A percentile compares a stretch with the other conserved stretches of the same genome.
These are phyloP conservation scores for Aphodius granarius DNA, from an alignment of 2,888 invertebrate species.

Conservation along the genomic window DNA sequence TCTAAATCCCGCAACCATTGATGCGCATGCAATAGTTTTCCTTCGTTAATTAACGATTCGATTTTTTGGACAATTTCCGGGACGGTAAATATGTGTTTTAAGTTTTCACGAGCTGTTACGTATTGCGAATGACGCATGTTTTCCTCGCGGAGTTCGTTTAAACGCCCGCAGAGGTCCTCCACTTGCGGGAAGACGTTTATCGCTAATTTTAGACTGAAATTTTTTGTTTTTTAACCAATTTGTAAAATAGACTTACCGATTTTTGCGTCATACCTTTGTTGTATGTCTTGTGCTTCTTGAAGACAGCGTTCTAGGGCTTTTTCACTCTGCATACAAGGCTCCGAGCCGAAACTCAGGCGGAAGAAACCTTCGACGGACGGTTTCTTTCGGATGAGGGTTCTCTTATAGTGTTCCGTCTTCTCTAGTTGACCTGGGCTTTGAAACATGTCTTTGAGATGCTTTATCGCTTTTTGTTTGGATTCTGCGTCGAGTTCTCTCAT, in stretches of 20 bases:
- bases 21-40: slow-evolving; percentile 92
- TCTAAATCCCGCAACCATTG: slow-evolving; percentile 95
- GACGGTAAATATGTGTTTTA: slow-evolving; percentile 97
- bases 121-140: slow-evolving; percentile 95
- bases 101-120: slow-evolving; percentile 96
- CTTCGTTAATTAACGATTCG: slow-evolving; percentile 91
- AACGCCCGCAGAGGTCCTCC: slow-evolving; percentile 75
- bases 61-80: slow-evolving; percentile 96
- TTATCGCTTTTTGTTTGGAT: slow-evolving; percentile 75
- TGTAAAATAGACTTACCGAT: not conserved
- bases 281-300: slow-evolving; percentile 78
- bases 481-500: slow-evolving; percentile 76
- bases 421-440: slow-evolving; percentile 95
- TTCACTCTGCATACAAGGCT: slow-evolving; percentile 98
- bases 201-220: slow-evolving; percentile 72
- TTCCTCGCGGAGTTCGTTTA: slow-evolving; percentile 87
- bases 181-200: slow-evolving; percentile 74
- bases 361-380: slow-evolving; percentile 92
- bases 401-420: slow-evolving; percentile 80
- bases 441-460: slow-evolving; percentile 88
- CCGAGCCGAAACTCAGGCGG: slow-evolving; percentile 46
- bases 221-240: not conserved
- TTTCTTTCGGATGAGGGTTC: slow-evolving; percentile 75
- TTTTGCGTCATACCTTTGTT: slow-evolving; percentile 53
- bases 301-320: slow-evolving; percentile 81